Conservation (phyloP, 2,797 vertebrate genomes). For the Typhlichthys subterraneus region DNA sequence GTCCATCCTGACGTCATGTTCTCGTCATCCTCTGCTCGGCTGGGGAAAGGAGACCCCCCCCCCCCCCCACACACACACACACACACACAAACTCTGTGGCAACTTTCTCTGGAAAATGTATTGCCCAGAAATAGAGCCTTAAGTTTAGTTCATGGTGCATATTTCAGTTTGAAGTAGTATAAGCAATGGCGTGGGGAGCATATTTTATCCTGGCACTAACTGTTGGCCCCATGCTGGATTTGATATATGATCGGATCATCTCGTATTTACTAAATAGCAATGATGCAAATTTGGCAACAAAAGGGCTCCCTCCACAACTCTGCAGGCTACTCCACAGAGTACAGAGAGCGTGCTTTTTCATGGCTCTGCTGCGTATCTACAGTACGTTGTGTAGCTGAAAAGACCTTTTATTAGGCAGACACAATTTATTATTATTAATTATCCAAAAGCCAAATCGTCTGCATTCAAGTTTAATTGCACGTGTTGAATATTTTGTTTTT, state of each 20-base stretch:
- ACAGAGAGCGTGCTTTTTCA: constrained; percentile 32
- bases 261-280: constrained; percentile 35
- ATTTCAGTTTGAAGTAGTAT: constrained; percentile 44
- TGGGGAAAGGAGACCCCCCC: constrained; percentile 26
- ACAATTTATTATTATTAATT: constrained; percentile 44
- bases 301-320: neutral
- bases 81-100: constrained; percentile 30
- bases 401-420: constrained; percentile 44
- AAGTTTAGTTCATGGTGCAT: constrained; percentile 43
- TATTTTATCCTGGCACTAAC: constrained; percentile 29
- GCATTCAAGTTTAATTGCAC: constrained; percentile 56
- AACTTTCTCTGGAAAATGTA: constrained; percentile 37
- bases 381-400: constrained; percentile 39
- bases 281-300: constrained; percentile 28
- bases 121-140: constrained; percentile 32
- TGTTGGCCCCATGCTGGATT: constrained; percentile 31
- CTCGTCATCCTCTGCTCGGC: constrained; percentile 47
- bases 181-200: constrained; percentile 1
- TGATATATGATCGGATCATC: constrained; percentile 26
- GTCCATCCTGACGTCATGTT: constrained; percentile 55
- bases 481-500: constrained; percentile 45
- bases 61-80: too few species aligned
- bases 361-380: constrained; percentile 38
- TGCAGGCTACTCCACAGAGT: constrained; percentile 27
- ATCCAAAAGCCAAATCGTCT: constrained; percentile 54